Percentiles rank a stretch among this genome's conserved stretches.
Evolutionary conservation across 2,888 invertebrate species (phyloP).

Genomic region (Neoitamus cyanurus): DNA sequence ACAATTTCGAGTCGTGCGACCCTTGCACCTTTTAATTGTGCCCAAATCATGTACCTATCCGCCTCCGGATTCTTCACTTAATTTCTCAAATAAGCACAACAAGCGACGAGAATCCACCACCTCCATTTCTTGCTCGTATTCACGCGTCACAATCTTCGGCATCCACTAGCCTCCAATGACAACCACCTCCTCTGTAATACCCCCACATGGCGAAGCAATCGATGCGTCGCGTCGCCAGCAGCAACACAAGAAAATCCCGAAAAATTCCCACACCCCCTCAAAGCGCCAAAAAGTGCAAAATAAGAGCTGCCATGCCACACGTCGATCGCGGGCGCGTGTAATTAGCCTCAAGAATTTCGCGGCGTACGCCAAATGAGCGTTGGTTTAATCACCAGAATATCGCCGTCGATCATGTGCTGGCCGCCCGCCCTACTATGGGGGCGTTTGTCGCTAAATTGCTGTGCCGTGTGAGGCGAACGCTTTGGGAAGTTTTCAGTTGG

Average conservation of each 20-base stretch:
- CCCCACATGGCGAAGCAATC: background rate
- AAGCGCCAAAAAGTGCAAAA: background rate
- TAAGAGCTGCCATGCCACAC: background rate
- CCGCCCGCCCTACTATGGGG: slow-evolving; percentile 10
- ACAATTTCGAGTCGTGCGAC: too few relatives aligned
- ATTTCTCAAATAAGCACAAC: background rate
- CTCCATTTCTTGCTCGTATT: background rate
- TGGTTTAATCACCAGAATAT: background rate
- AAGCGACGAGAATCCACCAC: background rate
- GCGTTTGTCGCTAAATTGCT: background rate
- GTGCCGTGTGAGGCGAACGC: background rate
- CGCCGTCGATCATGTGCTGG: background rate
- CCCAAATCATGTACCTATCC: background rate
- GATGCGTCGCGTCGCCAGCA: background rate
- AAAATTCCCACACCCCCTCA: slow-evolving; percentile 14
- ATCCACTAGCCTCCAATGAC: background rate
- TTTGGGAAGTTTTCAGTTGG: background rate
- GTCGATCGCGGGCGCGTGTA: background rate
- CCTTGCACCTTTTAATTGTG: too few relatives aligned
- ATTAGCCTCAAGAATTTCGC: background rate
- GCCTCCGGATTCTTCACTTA: background rate
- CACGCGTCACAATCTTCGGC: background rate
- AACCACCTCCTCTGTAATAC: background rate
- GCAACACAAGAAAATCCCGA: background rate
- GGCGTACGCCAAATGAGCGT: background rate